Evolutionary conservation across 2,113 vertebrate genomes (phyloP).

Genomic region (Brachyhypopomus gauderio): DNA sequence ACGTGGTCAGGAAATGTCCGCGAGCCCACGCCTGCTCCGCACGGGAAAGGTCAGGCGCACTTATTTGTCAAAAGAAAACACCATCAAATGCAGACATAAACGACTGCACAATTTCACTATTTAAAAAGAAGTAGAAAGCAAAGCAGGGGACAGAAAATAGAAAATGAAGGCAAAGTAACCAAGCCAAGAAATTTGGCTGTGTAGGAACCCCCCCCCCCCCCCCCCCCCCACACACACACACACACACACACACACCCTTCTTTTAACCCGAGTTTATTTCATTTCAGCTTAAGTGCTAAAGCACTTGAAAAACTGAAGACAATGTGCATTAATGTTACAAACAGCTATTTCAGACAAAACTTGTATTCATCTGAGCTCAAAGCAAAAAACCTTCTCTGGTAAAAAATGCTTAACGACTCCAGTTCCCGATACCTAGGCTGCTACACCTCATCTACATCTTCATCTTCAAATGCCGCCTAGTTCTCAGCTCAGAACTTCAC

Average conservation of each 20-base stretch:
- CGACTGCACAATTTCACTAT: not conserved
- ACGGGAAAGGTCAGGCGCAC: not conserved
- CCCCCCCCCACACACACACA: too few species aligned
- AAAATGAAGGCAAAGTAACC: not conserved
- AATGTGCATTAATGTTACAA: not conserved
- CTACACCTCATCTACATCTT: not conserved
- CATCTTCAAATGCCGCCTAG: not conserved
- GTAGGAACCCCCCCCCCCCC: not conserved
- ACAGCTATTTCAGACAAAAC: not conserved
- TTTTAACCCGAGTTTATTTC: not conserved
- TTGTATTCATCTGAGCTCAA: too few species aligned
- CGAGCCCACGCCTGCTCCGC: not conserved
- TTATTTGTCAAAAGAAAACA: slow-evolving; percentile 22
- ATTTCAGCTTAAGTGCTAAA: not conserved
- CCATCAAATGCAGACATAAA: slow-evolving; percentile 21
- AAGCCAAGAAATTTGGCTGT: not conserved
- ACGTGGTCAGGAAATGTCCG: slow-evolving; percentile 6
- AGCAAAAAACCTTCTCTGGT: not conserved
- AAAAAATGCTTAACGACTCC: not conserved
- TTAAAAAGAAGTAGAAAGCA: slow-evolving; percentile 1
- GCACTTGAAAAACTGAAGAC: not conserved
- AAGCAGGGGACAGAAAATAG: not conserved
- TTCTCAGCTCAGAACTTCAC: not conserved
- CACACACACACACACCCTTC: too few species aligned
- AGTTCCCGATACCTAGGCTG: not conserved